Evolutionary conservation across 2,888 invertebrate species (phyloP).

Genomic region (Pheosia tremula): DNA sequence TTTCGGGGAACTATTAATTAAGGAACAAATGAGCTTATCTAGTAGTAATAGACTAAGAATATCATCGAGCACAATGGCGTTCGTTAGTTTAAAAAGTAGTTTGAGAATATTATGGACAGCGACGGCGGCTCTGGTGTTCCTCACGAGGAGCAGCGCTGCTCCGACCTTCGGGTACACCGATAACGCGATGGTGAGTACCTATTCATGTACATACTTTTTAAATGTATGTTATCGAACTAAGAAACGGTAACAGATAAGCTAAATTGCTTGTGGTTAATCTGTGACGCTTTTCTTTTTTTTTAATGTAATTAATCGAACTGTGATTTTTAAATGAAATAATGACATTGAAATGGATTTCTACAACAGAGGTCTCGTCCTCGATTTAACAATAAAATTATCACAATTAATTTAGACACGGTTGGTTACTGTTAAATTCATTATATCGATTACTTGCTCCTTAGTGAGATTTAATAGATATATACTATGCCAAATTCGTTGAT

Average conservation of each 20-base stretch:
- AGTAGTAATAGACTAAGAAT: conserved; percentile 46
- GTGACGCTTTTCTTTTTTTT: conserved; percentile 3
- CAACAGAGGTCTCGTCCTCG: conserved; percentile 11
- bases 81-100: conserved; percentile 61
- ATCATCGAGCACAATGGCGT: conserved; percentile 63
- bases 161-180: conserved; percentile 73
- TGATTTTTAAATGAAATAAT: conserved; percentile 12
- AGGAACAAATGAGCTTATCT: conserved; percentile 64
- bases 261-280: neutral
- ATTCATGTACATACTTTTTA: neutral
- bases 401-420: conserved; percentile 8
- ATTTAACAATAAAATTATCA: conserved; percentile 7
- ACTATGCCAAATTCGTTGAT: no score
- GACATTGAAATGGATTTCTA: conserved; percentile 32
- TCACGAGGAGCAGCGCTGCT: conserved; percentile 71
- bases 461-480: neutral
- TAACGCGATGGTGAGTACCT: conserved; percentile 74
- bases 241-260: conserved; percentile 1
- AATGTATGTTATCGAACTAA: conserved; percentile 3
- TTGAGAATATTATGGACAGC: conserved; percentile 67
- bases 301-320: neutral
- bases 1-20: conserved; percentile 57
- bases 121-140: conserved; percentile 58
- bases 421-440: conserved; percentile 2
- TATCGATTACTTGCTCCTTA: neutral